Percentiles rank a stretch among this genome's conserved stretches.
Conservation (phyloP, 2,113 vertebrate genomes). For the Balaenoptera acutorostrata region DNA sequence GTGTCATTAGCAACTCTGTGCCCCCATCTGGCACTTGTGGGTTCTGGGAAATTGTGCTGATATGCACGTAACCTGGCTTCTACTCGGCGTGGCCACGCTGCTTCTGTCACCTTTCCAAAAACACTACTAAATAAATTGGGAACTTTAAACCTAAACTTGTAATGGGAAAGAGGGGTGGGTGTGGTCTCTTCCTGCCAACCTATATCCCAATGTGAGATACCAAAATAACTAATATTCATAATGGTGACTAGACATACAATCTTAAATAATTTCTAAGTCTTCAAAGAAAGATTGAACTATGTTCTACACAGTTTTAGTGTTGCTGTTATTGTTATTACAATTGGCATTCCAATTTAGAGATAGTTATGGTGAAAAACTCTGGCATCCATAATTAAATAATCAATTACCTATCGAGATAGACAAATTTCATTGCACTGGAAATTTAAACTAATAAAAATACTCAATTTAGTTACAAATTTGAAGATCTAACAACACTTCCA, state of each 20-base stretch:
- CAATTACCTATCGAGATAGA: neutral
- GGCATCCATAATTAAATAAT: neutral
- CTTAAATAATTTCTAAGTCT: neutral
- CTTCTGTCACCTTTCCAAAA: neutral
- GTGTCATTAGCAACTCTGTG: neutral
- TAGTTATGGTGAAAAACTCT: neutral
- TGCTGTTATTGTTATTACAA: neutral
- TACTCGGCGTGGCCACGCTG: neutral
- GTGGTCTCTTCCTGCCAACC: neutral
- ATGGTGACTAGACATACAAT: neutral
- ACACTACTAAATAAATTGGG: neutral
- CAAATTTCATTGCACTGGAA: neutral
- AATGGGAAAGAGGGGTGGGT: neutral
- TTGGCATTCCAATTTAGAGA: neutral
- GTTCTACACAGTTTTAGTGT: neutral
- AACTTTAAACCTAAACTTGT: neutral
- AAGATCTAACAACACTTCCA: neutral
- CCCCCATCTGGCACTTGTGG: neutral
- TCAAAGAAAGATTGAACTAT: neutral
- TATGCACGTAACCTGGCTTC: neutral
- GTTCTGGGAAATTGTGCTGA: neutral
- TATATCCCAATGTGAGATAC: neutral
- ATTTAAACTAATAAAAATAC: neutral
- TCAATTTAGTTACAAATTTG: conserved; percentile 3
- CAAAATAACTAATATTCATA: neutral